A percentile compares a stretch with the other conserved stretches of the same genome.
Conservation (phyloP, 2,113 vertebrate genomes). For the Campylorhamphus procurvoides region DNA sequence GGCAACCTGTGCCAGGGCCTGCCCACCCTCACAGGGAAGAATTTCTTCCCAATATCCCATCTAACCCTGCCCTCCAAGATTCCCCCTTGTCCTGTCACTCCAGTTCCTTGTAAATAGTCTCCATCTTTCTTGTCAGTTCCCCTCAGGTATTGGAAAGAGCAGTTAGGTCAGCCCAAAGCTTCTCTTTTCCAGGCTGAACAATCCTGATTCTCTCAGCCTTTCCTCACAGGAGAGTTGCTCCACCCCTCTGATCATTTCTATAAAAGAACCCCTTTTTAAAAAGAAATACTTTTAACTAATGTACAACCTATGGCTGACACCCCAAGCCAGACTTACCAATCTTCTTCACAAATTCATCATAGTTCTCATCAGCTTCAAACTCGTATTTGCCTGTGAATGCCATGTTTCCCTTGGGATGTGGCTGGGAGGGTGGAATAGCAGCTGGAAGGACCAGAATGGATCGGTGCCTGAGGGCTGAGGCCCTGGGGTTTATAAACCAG, state of each 20-base stretch:
- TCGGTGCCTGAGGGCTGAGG: neutral
- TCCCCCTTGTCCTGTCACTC: neutral
- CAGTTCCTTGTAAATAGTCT: neutral
- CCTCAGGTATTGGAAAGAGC: neutral
- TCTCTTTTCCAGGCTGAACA: neutral
- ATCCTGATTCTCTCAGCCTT: neutral
- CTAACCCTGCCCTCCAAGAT: too few relatives aligned
- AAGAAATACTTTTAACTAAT: neutral
- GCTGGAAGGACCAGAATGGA: neutral
- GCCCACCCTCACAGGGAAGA: rapidly evolving
- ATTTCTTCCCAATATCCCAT: neutral
- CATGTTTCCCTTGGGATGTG: conserved; percentile 65
- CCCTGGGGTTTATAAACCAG: conserved; percentile 36
- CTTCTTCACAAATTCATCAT: conserved; percentile 80
- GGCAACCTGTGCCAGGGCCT: neutral
- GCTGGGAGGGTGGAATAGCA: neutral
- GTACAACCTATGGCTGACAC: neutral
- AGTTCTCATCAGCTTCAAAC: conserved; percentile 83
- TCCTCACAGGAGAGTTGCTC: neutral
- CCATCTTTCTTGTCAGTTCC: neutral
- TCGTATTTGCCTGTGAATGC: conserved; percentile 84
- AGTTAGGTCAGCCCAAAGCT: rapidly evolving
- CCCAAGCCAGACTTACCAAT: conserved; percentile 55
- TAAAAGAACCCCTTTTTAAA: rapidly evolving
- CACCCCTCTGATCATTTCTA: neutral